Base-by-base conservation (phyloP, 2,888 invertebrate genomes). In the Drosophila sordidapex region DNA sequence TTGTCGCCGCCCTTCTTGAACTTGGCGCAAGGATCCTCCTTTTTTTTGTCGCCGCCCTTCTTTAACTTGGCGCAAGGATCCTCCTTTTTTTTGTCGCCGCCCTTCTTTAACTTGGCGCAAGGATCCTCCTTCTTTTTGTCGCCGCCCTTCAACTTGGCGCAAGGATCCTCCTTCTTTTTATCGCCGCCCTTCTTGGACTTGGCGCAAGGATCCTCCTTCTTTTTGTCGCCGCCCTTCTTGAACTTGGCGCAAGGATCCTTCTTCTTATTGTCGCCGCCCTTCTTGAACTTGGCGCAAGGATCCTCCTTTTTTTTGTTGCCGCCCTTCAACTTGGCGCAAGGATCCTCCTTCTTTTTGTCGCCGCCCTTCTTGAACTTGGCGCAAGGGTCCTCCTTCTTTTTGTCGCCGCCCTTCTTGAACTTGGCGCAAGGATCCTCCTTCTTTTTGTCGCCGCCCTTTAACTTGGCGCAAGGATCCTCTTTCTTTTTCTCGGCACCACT, bases 21-120 rank as follows among this genome's bases (percentile, higher is more conserved):
- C 15, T 79, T 75, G 2, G 46, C 76, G 18, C 77, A 78, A 18
- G 63, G 52, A 38, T 77, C 74, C 13, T 78, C 51, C 18, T 73
- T 77, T 0, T 72, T 61, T 6, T 64, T 36, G 10, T 54, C 46
- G 2, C 21, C 51, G 13, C n/a, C 36, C 13, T 62, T 57, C 1
- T 62, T 43, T 4, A 18, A 36, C 36, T 40, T 74, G 33, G 60
- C 71, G 2, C 77, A 74, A 3, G 65, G 61, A 40, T 71, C 62
- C 8, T 71, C 33, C 40, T 49, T 58, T n/a, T 40, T 43, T n/a
- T 36, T 53, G 11, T 59, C 48, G 0, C 18, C 57, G n/a, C 36
- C 21, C 4, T 61, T 56, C 1, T 61, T 35, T 0, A 35, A 35
- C 35, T 43, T 51, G 10, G 43, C 69, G 1, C 67, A 59, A 6